phyloP scores from a whole-genome alignment of 2,888 invertebrate genomes.

The Cynaeus angustus region DNA sequence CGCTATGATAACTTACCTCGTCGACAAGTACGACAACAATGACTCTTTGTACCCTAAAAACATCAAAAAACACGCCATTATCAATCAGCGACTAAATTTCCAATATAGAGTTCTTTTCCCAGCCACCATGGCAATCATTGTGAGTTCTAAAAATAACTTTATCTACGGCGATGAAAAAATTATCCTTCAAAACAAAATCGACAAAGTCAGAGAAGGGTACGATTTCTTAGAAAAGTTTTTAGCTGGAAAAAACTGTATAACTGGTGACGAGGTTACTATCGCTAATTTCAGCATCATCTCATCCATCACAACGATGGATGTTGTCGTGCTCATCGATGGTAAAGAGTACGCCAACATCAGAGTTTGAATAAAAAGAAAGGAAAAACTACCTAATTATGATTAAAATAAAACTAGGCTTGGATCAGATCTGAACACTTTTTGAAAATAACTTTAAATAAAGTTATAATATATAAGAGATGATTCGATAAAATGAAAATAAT shows the following conservation, averaged over 20 bases:
- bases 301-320: background rate
- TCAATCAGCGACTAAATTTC: conserved; percentile 75
- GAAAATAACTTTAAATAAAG: conserved; percentile 47
- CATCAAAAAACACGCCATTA: conserved; percentile 71
- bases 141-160: conserved; percentile 47
- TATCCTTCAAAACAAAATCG: conserved; percentile 52
- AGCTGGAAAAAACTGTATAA: no score
- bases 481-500: no score
- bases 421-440: conserved; percentile 61
- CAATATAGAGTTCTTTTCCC: conserved; percentile 74
- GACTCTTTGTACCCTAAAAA: conserved; percentile 76
- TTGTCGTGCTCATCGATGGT: conserved; percentile 57
- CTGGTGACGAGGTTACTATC: no score
- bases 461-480: no score
- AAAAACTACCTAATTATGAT: conserved; percentile 58
- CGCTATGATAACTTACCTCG: conserved; percentile 78
- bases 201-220: no score
- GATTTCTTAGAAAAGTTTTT: no score
- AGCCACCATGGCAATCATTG: conserved; percentile 62
- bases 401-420: conserved; percentile 20
- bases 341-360: conserved; percentile 62
- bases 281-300: no score
- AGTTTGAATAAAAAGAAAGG: conserved; percentile 63
- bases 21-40: conserved; percentile 75
- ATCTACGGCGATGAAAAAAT: conserved; percentile 50